phyloP scores from a whole-genome alignment of 1,140 invertebrate species.

The Harpegnathos saltator region DNA sequence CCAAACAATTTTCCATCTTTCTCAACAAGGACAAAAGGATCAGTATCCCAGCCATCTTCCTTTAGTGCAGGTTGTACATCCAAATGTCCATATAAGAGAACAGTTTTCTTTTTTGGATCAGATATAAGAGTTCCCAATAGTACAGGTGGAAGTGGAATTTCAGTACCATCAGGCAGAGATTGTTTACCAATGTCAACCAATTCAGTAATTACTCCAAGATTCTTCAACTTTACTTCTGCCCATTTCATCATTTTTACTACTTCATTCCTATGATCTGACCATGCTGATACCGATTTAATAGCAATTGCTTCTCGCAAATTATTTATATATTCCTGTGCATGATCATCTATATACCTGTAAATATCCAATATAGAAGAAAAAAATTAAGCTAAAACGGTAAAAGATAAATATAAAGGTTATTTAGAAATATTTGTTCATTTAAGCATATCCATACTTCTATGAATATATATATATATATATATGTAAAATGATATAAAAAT shows the following conservation, averaged over 20 bases:
- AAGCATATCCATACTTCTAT: not conserved
- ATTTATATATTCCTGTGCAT: conserved; percentile 92
- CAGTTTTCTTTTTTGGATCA: conserved; percentile 95
- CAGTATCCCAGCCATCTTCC: conserved; percentile 97
- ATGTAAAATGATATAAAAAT: conserved; percentile 25
- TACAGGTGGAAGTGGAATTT: conserved; percentile 94
- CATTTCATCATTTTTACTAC: conserved; percentile 93
- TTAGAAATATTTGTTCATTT: not conserved
- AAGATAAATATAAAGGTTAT: conserved; percentile 35
- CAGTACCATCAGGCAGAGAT: conserved; percentile 90
- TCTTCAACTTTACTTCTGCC: conserved; percentile 91
- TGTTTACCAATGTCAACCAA: conserved; percentile 93
- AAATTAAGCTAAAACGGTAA: not conserved
- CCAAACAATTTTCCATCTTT: conserved; percentile 97
- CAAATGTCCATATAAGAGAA: conserved; percentile 98
- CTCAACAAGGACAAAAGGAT: conserved; percentile 96
- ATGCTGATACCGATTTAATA: conserved; percentile 98
- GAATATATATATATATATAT: not conserved
- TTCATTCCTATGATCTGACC: conserved; percentile 92
- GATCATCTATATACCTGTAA: conserved; percentile 92
- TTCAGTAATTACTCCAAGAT: conserved; percentile 91
- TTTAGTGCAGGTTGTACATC: conserved; percentile 98
- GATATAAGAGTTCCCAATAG: conserved; percentile 94
- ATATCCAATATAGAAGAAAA: conserved; percentile 53
- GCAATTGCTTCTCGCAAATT: conserved; percentile 94